A percentile compares a stretch with the other conserved stretches of the same genome.
Conservation (phyloP, 2,797 vertebrate genomes). For the Gallinago solitaria region DNA sequence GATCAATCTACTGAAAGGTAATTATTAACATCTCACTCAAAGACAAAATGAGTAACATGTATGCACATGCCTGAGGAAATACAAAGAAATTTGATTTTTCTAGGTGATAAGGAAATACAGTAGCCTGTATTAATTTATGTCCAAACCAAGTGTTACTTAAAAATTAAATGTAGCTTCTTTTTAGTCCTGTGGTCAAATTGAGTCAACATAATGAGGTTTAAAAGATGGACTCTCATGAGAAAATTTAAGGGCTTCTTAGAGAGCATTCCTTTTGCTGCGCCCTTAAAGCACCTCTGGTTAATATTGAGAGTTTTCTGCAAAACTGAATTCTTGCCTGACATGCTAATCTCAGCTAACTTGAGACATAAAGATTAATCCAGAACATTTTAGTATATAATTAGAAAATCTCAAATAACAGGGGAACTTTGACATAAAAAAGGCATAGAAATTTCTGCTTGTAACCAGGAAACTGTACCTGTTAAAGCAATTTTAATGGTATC, state of each 20-base stretch:
- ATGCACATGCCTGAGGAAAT: background rate
- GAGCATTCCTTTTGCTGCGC: background rate
- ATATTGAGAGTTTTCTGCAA: background rate
- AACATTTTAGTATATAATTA: background rate
- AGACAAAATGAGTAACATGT: background rate
- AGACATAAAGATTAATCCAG: background rate
- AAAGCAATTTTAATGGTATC: background rate
- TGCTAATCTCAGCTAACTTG: background rate
- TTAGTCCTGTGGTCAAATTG: background rate
- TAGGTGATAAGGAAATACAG: background rate
- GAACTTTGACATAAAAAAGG: background rate
- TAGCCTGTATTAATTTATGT: background rate
- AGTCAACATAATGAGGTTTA: background rate
- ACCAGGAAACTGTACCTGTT: background rate
- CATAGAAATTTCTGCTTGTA: background rate
- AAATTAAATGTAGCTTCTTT: background rate
- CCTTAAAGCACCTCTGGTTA: background rate
- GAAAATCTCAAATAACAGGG: background rate
- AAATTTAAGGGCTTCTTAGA: background rate
- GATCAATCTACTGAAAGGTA: background rate
- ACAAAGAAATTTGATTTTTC: background rate
- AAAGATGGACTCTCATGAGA: background rate
- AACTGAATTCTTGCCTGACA: background rate
- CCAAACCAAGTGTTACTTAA: background rate
- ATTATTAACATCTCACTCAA: background rate